Conservation (phyloP, 2,888 invertebrate species). For the Melieria picta region DNA sequence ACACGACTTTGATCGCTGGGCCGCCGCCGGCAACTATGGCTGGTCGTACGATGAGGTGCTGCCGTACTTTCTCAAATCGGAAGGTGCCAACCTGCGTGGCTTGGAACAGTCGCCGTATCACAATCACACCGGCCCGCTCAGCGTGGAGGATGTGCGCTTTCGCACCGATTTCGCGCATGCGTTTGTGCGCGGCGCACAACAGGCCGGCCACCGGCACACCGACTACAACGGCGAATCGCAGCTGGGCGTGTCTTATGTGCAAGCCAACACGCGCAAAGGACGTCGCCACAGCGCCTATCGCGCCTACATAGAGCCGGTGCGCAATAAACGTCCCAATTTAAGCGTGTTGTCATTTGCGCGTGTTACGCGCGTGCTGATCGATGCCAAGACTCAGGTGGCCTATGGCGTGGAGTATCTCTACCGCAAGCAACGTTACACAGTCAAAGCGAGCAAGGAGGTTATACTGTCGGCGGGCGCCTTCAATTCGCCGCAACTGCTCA, state of each 20-base stretch:
- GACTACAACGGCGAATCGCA: constrained; percentile 74
- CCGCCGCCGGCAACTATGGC: constrained; percentile 73
- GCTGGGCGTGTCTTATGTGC: constrained; percentile 73
- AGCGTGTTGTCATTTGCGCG: constrained; percentile 72
- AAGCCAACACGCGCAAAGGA: constrained; percentile 70
- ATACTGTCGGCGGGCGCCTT: constrained; percentile 86
- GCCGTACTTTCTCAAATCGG: constrained; percentile 70
- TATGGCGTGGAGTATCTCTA: constrained; percentile 74
- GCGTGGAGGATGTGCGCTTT: constrained; percentile 70
- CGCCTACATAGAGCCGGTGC: constrained; percentile 71
- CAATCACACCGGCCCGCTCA: constrained; percentile 70
- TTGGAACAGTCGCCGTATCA: constrained; percentile 68
- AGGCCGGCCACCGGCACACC: constrained; percentile 72
- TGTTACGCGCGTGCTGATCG: constrained; percentile 74
- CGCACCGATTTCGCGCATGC: constrained; percentile 67
- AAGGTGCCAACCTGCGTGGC: constrained; percentile 67
- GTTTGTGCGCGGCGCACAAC: constrained; percentile 71
- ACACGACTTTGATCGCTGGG: constrained; percentile 75
- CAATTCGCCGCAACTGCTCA: constrained; percentile 85
- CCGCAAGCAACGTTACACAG: constrained; percentile 65
- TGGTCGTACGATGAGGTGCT: constrained; percentile 74
- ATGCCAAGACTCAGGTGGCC: constrained; percentile 70
- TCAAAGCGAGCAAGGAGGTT: constrained; percentile 77
- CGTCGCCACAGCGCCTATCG: constrained; percentile 73
- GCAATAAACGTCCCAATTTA: constrained; percentile 70